Conservation (phyloP, 1,140 invertebrate species). For the Ceratosolen fusciceps region DNA sequence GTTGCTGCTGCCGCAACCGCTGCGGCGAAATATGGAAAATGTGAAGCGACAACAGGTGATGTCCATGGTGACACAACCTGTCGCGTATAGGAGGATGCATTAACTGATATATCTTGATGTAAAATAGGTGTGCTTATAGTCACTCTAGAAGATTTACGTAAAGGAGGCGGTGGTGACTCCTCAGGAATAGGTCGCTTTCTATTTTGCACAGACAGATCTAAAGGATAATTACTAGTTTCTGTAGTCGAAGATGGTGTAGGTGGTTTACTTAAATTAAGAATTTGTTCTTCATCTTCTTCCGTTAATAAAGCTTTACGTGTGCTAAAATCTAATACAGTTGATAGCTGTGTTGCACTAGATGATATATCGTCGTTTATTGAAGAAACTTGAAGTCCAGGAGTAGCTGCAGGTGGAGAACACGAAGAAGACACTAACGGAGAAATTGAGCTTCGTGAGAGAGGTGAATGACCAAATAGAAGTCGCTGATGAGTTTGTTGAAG, state of each 20-base stretch:
- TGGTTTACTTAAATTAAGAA: constrained; percentile 78
- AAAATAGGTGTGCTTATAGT: constrained; percentile 57
- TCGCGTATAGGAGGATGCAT: constrained; percentile 74
- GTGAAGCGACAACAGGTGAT: constrained; percentile 81
- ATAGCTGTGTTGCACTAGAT: constrained; percentile 68
- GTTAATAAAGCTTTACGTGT: constrained; percentile 73
- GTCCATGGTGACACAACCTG: constrained; percentile 82
- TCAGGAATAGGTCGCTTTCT: constrained; percentile 80
- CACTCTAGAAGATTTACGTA: constrained; percentile 77
- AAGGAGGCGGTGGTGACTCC: constrained; percentile 75
- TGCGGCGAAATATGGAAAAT: constrained; percentile 85
- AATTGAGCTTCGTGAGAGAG: constrained; percentile 75
- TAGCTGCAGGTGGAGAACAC: constrained; percentile 72
- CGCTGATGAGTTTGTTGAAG: constrained; percentile 80
- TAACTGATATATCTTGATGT: constrained; percentile 62
- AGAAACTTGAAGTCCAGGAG: constrained; percentile 67
- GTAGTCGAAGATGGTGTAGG: constrained; percentile 70
- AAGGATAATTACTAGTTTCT: constrained; percentile 79
- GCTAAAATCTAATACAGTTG: constrained; percentile 84
- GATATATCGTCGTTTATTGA: constrained; percentile 63
- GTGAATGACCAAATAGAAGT: constrained; percentile 81
- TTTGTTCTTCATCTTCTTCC: constrained; percentile 76
- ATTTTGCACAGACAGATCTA: constrained; percentile 84
- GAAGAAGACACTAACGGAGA: constrained; percentile 76
- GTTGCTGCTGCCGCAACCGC: constrained; percentile 82